Percentiles rank a stretch among this genome's conserved stretches.
These are phyloP conservation scores for Hycleus phaleratus DNA, from an alignment of 1,140 invertebrate genomes.

Conservation along the genomic window DNA sequence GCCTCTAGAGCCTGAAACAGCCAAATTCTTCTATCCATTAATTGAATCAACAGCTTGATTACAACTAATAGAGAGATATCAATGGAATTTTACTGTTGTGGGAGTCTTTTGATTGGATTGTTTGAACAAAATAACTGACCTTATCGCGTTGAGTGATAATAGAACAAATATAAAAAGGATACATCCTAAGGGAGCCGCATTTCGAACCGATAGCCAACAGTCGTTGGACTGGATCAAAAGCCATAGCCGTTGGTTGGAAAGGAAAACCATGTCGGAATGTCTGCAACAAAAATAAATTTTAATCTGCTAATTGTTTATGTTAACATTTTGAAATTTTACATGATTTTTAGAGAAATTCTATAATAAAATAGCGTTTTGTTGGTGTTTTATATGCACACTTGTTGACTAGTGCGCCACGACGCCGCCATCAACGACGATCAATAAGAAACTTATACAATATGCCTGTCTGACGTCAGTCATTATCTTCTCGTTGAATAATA, in stretches of 20 bases:
- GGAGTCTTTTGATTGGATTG: no score
- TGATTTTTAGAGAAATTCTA: no score
- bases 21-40: no score
- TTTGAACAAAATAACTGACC: no score
- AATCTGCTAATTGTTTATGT: no score
- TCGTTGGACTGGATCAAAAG: slow-evolving; percentile 96
- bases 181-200: slow-evolving; percentile 91
- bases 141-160: not conserved
- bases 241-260: slow-evolving; percentile 91
- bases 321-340: no score
- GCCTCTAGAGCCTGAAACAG: no score
- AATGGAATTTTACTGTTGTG: no score
- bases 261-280: slow-evolving; percentile 98
- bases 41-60: no score
- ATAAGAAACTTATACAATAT: slow-evolving; percentile 1
- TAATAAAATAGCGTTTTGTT: no score
- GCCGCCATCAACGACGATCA: slow-evolving; percentile 9
- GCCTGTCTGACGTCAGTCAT: slow-evolving; percentile 9
- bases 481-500: not conserved
- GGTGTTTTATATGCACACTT: slow-evolving; percentile 8
- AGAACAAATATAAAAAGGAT: slow-evolving; percentile 61
- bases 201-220: slow-evolving; percentile 95
- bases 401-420: slow-evolving; percentile 17
- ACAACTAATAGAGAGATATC: no score
- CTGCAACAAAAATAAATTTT: slow-evolving; percentile 56